Evolutionary conservation across 2,797 vertebrate species (phyloP).

Genomic region (Spondyliosoma cantharus): DNA sequence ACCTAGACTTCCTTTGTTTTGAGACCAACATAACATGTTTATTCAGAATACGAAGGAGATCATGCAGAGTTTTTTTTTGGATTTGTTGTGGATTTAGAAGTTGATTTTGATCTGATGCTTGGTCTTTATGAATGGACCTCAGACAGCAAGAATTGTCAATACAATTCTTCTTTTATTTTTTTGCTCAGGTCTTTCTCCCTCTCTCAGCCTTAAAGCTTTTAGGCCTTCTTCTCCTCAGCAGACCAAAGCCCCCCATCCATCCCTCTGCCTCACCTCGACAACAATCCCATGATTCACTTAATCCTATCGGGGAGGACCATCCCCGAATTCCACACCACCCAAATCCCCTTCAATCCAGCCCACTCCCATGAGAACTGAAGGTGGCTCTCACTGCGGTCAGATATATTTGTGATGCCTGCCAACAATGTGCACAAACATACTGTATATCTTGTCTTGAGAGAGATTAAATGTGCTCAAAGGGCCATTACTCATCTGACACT

Average conservation of each 20-base stretch:
- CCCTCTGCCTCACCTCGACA: slow-evolving; percentile 51
- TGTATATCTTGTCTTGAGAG: slow-evolving; percentile 15
- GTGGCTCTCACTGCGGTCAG: slow-evolving; percentile 31
- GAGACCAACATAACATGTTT: slow-evolving; percentile 75
- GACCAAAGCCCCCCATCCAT: slow-evolving; percentile 39
- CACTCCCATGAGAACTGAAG: slow-evolving; percentile 56
- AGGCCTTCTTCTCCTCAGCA: slow-evolving; percentile 13
- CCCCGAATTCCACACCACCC: slow-evolving; percentile 69
- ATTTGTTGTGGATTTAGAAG: slow-evolving; percentile 14
- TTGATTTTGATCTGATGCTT: not conserved
- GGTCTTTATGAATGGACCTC: not conserved
- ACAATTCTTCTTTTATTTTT: slow-evolving; percentile 7
- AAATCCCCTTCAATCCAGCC: slow-evolving; percentile 62
- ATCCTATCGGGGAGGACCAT: slow-evolving; percentile 68
- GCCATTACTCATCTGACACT: slow-evolving; percentile 29
- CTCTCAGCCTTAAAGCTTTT: slow-evolving; percentile 7
- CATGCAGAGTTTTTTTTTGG: slow-evolving; percentile 33
- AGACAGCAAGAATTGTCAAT: slow-evolving; percentile 21
- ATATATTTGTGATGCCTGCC: slow-evolving; percentile 52
- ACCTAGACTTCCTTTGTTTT: slow-evolving; percentile 64
- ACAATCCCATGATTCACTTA: slow-evolving; percentile 74
- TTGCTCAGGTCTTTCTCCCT: not conserved
- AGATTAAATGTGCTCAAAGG: slow-evolving; percentile 33
- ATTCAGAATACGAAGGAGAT: slow-evolving; percentile 45
- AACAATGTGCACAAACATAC: slow-evolving; percentile 43